Evolutionary conservation across 2,888 invertebrate genomes (phyloP), one percentile per base, ranked within the genome.

Genomic region (Yponomeuta malinellus): DNA sequence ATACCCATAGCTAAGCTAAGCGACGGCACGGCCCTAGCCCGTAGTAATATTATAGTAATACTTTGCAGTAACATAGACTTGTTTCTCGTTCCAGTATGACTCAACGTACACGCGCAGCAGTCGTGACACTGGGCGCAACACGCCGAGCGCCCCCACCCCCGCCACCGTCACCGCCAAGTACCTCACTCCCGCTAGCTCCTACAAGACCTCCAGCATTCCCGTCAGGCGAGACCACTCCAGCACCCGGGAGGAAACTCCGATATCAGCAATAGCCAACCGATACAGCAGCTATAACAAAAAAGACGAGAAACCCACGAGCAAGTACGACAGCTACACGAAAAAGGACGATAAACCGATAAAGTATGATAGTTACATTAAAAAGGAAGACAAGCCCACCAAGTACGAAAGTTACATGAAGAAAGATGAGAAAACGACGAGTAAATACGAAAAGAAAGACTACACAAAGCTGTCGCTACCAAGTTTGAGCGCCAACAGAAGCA

Each of bases 131-230:
- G 78, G 79, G 23, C 81, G 87, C 48, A 74, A 85, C 1, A 74
- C 82, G 63, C 89, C 90, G 67, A 81, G 89, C 71, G 86, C 90
- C 31, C 87, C 90, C n/a, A 77, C 88, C 65, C 87, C 90, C 31
- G 87, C 90, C n/a, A 78, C 88, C 65, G 90, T 92, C 72, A 91
- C 91, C 71, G 90, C 91, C 63, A 92, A 91, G 76, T 92, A 92
- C 74, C 83, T 87, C 69, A 86, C 79, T 72, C 82, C 85, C 15
- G 86, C 89, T 23, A 86, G 90, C 4, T 84, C 89, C 10, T 89
- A 87, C 74, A 92, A 91, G 74, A 85, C 90, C n/a, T 91, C 91
- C n/a, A 91, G 89, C 76, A 92, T 92, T 72, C 91, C 91, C 10
- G 81, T 90, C 43, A 79, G 80, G 66, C 76, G 86, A 63, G 92